phyloP scores from a whole-genome alignment of 1,140 invertebrate species.

The Drosophila pectinifera region DNA sequence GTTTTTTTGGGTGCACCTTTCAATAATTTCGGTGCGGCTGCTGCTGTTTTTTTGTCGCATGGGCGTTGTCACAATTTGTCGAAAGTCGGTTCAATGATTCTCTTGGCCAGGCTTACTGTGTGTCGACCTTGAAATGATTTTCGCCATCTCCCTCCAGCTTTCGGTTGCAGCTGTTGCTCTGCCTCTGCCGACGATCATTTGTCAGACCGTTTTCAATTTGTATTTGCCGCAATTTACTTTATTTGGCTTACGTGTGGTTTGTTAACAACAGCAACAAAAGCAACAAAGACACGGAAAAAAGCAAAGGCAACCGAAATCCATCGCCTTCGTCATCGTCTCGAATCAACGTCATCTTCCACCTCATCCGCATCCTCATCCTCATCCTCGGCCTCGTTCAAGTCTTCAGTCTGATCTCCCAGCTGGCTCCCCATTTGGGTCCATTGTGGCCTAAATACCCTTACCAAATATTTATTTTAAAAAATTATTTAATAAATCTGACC shows the following conservation, averaged over 20 bases:
- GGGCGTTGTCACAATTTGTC: constrained; percentile 77
- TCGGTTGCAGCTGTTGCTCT: constrained; percentile 38
- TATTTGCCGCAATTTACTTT: constrained; percentile 57
- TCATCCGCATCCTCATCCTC: constrained; percentile 1
- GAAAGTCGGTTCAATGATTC: constrained; percentile 70
- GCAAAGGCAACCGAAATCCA: constrained; percentile 13
- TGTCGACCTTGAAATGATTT: constrained; percentile 70
- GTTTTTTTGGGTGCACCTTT: constrained; percentile 2
- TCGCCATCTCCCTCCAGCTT: constrained; percentile 13
- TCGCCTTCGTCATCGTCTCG: constrained; percentile 20
- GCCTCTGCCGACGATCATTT: constrained; percentile 40
- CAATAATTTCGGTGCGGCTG: constrained; percentile 5
- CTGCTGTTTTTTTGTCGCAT: constrained; percentile 19
- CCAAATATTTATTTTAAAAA: too few species aligned
- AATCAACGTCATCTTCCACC: constrained; percentile 17
- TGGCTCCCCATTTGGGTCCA: neutral
- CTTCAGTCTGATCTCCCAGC: neutral
- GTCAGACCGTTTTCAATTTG: constrained; percentile 57
- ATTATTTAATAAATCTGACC: too few species aligned
- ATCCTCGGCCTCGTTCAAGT: neutral
- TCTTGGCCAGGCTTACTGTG: constrained; percentile 42
- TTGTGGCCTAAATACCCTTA: neutral
- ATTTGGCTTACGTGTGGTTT: constrained; percentile 50
- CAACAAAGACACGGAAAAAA: neutral
- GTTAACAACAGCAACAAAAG: constrained; percentile 40